Conservation (phyloP, 2,797 vertebrate genomes). For the Typhlichthys subterraneus region DNA sequence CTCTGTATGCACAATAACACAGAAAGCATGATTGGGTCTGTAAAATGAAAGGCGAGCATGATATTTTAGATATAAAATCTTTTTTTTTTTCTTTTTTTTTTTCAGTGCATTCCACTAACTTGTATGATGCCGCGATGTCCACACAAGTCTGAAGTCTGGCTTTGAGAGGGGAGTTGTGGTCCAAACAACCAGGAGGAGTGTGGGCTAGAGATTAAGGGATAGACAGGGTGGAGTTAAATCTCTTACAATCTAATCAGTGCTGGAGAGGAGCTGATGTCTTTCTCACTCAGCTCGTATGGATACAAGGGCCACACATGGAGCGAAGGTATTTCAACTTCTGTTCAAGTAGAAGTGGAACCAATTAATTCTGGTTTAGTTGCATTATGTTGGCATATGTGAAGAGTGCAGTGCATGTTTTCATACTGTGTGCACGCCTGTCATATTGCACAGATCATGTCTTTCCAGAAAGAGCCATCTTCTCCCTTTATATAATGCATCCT, state of each 20-base stretch:
- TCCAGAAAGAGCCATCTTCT: too few relatives aligned
- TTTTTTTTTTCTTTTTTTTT: too few relatives aligned
- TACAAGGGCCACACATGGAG: constrained; percentile 9
- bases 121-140: constrained; percentile 11
- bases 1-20: constrained; percentile 4
- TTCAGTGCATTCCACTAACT: not conserved
- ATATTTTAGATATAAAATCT: too few relatives aligned
- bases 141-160: not conserved
- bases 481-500: too few relatives aligned
- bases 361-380: too few relatives aligned
- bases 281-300: constrained; percentile 25
- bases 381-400: too few relatives aligned
- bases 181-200: constrained; percentile 21
- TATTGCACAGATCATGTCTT: too few relatives aligned
- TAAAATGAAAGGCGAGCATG: not conserved
- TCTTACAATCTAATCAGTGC: constrained; percentile 65
- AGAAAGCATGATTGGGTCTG: not conserved
- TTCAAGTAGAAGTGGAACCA: constrained; percentile 2
- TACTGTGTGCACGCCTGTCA: too few relatives aligned
- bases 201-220: constrained; percentile 39
- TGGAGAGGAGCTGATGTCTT: constrained; percentile 39
- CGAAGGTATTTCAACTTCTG: not conserved
- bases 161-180: constrained; percentile 48
- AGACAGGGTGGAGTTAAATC: constrained; percentile 61
- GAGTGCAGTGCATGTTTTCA: too few relatives aligned